Base-by-base conservation (phyloP, 2,113 vertebrate genomes). In the Morone chrysops region DNA sequence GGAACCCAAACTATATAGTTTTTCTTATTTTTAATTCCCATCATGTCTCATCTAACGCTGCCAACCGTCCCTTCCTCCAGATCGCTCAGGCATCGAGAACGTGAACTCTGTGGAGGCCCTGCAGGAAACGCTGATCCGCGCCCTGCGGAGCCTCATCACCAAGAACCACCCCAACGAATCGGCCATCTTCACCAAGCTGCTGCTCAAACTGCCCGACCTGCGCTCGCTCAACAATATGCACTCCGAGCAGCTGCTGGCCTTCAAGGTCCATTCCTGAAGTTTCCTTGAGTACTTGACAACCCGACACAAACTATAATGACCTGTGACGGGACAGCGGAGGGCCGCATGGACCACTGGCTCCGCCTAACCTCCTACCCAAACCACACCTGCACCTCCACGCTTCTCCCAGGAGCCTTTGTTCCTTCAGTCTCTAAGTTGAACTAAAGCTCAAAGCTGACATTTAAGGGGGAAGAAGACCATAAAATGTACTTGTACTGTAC, bases 181-280 rank as follows among this genome's bases (percentile, higher is more conserved):
- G 75, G 96, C 97, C 92, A 96, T 96, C 94, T 98, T 99, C 94
- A 99, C 98, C 93, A 98, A 97, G 93, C 96, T 99, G 85, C 96
- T 99, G 91, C 95, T 99, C 71, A 99, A 98, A 78, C 95, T 99
- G 91, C 97, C 98, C 0, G 98, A 99, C 92, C 96, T 99, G 91
- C 97, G 97, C 87, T 97, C 98, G 80, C 97, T 99, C 93, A 99
- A 99, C 95, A 99, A 98, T 94, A 97, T 99, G 97, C 98, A 99
- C 96, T 99, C 98, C 5, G 97, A 99, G 95, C 96, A 98, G 95
- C 97, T 99, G 89, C 93, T 99, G 95, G 97, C 97, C 94, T 99
- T 99, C 90, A 98, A 98, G 96, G 97, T 99, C 93, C 97, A 99
- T 91, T 97, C 97, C 4, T 99, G 96, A 97, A 93, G 43, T 40